A percentile compares a stretch with the other conserved stretches of the same genome.
These are phyloP conservation scores for Limnephilus rhombicus DNA, from an alignment of 2,888 invertebrate genomes.

Conservation along the genomic window DNA sequence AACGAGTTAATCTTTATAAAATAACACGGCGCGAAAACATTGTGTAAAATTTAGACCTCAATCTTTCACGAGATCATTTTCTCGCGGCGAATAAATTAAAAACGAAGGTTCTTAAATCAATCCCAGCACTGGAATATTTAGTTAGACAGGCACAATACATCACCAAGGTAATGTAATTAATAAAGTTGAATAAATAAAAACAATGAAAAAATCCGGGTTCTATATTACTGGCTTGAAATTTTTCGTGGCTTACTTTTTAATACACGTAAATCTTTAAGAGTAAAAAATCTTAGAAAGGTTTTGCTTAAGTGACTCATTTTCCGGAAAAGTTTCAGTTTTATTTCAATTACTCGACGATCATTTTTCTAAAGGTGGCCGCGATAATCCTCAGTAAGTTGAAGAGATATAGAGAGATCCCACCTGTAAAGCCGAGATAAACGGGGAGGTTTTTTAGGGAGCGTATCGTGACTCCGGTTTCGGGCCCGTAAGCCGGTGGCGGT, in stretches of 20 bases:
- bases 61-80: conserved; percentile 18
- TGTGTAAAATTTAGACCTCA: conserved; percentile 21
- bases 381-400: conserved; percentile 56
- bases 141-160: too few relatives aligned
- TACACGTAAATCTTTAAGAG: not conserved
- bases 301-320: conserved; percentile 40
- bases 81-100: not conserved
- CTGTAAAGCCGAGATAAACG: conserved; percentile 49
- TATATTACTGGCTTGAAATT: not conserved
- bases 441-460: conserved; percentile 45
- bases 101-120: conserved; percentile 14
- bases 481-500: conserved; percentile 37
- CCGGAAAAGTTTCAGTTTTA: conserved; percentile 46
- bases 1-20: not conserved
- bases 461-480: conserved; percentile 29
- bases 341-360: conserved; percentile 57
- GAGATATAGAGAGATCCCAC: conserved; percentile 50
- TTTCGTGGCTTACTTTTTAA: not conserved
- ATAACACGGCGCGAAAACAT: conserved; percentile 27
- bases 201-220: not conserved
- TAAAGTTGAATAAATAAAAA: too few relatives aligned
- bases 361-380: conserved; percentile 41
- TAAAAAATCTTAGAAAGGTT: not conserved
- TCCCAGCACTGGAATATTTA: not conserved
- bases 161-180: too few relatives aligned